Evolutionary conservation across 2,888 invertebrate genomes (phyloP).

Genomic region (Mamestra brassicae): DNA sequence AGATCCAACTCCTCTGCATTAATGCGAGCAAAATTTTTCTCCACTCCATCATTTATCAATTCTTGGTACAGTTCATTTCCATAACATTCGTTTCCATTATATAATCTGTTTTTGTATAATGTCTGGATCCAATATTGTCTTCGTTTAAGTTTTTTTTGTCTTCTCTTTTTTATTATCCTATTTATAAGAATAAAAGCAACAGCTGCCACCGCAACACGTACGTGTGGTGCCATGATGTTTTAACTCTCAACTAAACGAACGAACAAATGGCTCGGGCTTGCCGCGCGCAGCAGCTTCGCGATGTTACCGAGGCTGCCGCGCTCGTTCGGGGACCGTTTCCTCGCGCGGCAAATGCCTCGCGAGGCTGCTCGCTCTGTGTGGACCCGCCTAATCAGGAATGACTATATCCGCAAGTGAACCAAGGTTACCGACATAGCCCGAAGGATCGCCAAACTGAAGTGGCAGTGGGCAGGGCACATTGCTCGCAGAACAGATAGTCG

Average conservation of each 20-base stretch:
- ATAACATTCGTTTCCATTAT: neutral
- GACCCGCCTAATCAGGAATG: neutral
- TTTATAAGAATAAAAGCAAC: neutral
- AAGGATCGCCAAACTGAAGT: no score
- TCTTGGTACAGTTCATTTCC: neutral
- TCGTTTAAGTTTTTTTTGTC: no score
- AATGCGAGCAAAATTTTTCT: neutral
- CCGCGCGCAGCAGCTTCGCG: no score
- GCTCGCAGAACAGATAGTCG: no score
- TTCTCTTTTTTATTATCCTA: neutral
- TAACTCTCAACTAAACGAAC: neutral
- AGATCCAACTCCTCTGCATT: neutral
- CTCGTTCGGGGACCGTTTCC: neutral
- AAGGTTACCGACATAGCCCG: no score
- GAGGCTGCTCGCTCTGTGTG: neutral
- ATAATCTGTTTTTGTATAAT: no score
- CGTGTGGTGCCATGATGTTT: neutral
- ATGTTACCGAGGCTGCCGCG: no score
- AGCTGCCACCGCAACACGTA: neutral
- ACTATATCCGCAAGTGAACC: no score
- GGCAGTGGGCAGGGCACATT: no score
- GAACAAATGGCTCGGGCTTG: neutral
- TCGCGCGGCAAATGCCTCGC: constrained; percentile 1
- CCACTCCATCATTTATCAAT: constrained; percentile 1
- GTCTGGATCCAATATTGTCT: no score